Base-by-base conservation (phyloP, 2,113 vertebrate genomes). In the Gallinago media region DNA sequence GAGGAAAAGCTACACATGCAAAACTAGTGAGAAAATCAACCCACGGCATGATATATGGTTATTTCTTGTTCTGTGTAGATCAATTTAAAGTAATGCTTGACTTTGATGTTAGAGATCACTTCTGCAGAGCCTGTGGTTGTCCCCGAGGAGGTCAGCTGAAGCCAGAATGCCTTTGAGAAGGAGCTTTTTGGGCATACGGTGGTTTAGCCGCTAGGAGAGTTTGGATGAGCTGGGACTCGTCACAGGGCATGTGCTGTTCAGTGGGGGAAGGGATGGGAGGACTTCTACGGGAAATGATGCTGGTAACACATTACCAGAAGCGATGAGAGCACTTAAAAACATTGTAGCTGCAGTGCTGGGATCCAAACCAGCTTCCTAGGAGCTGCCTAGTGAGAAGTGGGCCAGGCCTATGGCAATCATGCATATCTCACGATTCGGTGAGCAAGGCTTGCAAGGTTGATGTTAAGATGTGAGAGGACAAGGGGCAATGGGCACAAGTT, bases 341-440 rank as follows among this genome's bases (percentile, higher is more conserved):
- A 22, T 21, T 49, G 32, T 52, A 74, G 68, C 65, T 77, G n/a
- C 27, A 18, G 23, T 89, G n/a, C 16, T 77, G 3, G 1, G 18
- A 50, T 83, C 50, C 61, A 86, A 66, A 74, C 21, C 23, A 23
- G n/a, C 62, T 92, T 89, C 55, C 38, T 67, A 23, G 74, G 38
- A 92, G 50, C 65, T 89, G 65, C 61, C 4, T 31, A 59, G 12
- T 22, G 38, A 65, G 55, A 31, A 62, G 21, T 38, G 31, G 72
- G 27, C 58, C 8, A 15, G 59, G 8, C 77, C 59, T 86, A 1
- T 49, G 40, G 46, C 40, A 52, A 6, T 85, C 49, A 65, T 0
- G 0, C 3, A 2, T 17, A n/a, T 21, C 29, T 85, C 11, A 22
- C 0, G 0, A 22, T 38, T 85, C 2, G 10, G 68, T 38, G 15